A percentile compares a stretch with the other conserved stretches of the same genome.
phyloP scores from a whole-genome alignment of 2,797 vertebrate species.

The Silurus lanzhouensis region DNA sequence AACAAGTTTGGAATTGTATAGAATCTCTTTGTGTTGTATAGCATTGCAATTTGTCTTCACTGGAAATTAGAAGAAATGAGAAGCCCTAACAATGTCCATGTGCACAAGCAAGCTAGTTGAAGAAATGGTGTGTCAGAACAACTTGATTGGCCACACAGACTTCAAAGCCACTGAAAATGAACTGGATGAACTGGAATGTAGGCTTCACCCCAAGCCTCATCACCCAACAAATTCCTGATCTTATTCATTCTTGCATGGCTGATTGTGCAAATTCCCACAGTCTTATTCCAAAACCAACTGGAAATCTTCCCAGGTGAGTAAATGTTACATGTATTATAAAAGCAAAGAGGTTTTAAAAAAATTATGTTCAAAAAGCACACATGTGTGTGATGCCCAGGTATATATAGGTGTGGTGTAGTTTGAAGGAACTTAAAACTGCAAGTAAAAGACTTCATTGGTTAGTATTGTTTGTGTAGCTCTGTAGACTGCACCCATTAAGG shows the following conservation, averaged over 20 bases:
- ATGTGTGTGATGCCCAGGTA: background rate
- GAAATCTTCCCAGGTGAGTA: background rate
- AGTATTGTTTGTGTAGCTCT: background rate
- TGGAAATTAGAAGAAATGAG: background rate
- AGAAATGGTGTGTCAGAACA: background rate
- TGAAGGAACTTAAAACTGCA: background rate
- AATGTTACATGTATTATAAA: background rate
- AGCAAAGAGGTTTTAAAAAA: background rate
- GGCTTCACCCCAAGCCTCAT: background rate
- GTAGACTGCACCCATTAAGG: background rate
- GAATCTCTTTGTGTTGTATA: background rate
- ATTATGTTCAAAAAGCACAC: background rate
- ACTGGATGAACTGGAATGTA: background rate
- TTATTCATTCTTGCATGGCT: background rate
- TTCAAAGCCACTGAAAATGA: background rate
- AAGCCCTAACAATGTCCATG: background rate
- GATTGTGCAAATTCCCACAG: background rate
- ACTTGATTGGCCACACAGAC: background rate
- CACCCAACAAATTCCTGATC: background rate
- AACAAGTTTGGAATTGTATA: background rate
- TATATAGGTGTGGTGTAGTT: background rate
- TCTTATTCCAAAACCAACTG: background rate
- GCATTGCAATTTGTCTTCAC: background rate
- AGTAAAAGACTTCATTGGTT: background rate
- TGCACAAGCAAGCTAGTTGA: too few species aligned